These are phyloP conservation scores for Pyrgus malvae DNA, from an alignment of 2,888 invertebrate species.

Conservation along the genomic window DNA sequence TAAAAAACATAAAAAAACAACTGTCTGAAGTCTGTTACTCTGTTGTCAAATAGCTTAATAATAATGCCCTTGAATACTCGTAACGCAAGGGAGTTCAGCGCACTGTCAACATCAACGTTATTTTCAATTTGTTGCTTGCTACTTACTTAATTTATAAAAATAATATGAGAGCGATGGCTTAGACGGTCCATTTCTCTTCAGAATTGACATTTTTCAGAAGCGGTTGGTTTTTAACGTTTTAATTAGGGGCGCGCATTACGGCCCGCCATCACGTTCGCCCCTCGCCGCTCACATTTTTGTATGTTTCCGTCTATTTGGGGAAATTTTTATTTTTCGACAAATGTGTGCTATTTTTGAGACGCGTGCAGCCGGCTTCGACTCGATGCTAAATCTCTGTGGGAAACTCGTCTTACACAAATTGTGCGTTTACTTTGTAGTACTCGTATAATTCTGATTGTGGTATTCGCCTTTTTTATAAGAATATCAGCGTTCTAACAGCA, in stretches of 20 bases:
- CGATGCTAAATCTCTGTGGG: constrained; percentile 79
- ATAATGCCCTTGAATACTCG: not conserved
- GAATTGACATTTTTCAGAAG: constrained; percentile 80
- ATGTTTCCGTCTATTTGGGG: constrained; percentile 81
- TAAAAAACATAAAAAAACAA: no score
- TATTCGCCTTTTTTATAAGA: constrained; percentile 35
- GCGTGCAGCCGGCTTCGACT: constrained; percentile 76
- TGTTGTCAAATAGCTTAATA: no score
- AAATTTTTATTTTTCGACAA: constrained; percentile 81
- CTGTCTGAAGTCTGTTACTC: no score
- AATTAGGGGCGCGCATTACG: constrained; percentile 82
- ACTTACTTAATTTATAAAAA: constrained; percentile 50
- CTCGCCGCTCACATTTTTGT: constrained; percentile 79
- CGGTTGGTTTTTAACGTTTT: constrained; percentile 81
- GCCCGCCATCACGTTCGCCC: constrained; percentile 78
- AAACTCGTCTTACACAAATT: constrained; percentile 58
- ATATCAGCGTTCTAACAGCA: no score
- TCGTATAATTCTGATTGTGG: no score
- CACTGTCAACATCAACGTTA: constrained; percentile 17
- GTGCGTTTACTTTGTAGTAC: constrained; percentile 38
- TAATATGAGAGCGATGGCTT: constrained; percentile 75
- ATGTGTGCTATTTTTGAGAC: constrained; percentile 77
- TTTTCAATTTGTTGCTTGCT: constrained; percentile 24
- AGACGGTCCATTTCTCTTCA: constrained; percentile 80
- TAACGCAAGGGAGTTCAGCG: constrained; percentile 6